phyloP scores from a whole-genome alignment of 1,140 invertebrate genomes.

The Rhagoletis pomonella region DNA sequence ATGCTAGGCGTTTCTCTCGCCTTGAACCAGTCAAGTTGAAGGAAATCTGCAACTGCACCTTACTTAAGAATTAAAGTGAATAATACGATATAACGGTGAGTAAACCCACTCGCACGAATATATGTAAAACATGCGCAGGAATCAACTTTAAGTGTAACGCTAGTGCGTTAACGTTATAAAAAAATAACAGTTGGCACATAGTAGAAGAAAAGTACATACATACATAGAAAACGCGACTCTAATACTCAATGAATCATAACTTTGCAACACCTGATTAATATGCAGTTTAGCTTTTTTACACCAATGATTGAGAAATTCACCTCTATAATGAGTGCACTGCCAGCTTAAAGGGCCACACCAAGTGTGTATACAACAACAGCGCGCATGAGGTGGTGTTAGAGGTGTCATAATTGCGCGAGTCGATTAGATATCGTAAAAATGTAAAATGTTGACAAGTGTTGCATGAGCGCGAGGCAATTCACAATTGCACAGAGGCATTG shows the following conservation, averaged over 20 bases:
- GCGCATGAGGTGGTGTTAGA: not conserved
- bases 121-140: not conserved
- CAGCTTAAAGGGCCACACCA: not conserved
- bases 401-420: constrained; percentile 14
- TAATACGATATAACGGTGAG: not conserved
- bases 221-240: not conserved
- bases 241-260: constrained; percentile 1
- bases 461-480: not conserved
- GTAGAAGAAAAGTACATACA: not conserved
- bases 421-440: constrained; percentile 24
- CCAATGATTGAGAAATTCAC: not conserved
- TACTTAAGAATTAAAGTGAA: not conserved
- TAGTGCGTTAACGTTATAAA: not conserved
- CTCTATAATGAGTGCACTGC: no score
- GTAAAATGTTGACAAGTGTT: constrained; percentile 15
- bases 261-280: not conserved
- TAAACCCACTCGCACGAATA: not conserved
- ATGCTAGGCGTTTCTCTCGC: no score
- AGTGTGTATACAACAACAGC: not conserved
- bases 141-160: no score
- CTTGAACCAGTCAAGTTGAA: no score
- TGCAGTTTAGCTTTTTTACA: not conserved
- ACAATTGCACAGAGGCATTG: not conserved
- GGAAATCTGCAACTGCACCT: no score
- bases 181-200: not conserved